Evolutionary conservation across 2,797 vertebrate species (phyloP).

Genomic region (Hyperoplus immaculatus): DNA sequence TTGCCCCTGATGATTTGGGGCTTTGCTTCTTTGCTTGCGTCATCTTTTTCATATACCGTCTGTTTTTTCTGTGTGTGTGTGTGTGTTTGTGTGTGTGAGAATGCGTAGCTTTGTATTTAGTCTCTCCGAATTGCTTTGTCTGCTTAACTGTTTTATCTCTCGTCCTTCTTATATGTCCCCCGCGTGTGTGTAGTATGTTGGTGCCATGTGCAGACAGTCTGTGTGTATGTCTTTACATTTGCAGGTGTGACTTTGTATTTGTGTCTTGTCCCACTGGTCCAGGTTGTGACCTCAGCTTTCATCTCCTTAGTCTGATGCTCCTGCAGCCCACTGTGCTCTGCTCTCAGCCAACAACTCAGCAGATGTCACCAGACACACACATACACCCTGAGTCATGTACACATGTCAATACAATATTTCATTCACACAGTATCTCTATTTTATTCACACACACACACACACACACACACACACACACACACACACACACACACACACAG

Average conservation of each 20-base stretch:
- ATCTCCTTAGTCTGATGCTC: conserved; percentile 78
- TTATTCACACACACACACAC: neutral
- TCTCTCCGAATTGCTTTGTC: conserved; percentile 42
- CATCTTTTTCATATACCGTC: conserved; percentile 28
- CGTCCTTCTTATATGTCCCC: conserved; percentile 48
- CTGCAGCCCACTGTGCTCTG: conserved; percentile 66
- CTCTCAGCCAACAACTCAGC: conserved; percentile 74
- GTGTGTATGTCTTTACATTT: conserved; percentile 27
- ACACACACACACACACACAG: conserved; percentile 14
- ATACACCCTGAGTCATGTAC: conserved; percentile 5
- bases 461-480: conserved; percentile 1
- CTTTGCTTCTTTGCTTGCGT: conserved; percentile 40
- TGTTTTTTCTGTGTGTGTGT: neutral
- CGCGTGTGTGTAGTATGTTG: conserved; percentile 22
- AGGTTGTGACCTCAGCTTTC: conserved; percentile 82
- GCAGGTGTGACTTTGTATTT: conserved; percentile 65
- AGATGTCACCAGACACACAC: conserved; percentile 78
- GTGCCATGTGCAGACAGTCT: conserved; percentile 6
- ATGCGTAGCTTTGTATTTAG: neutral
- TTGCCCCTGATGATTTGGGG: conserved; percentile 53
- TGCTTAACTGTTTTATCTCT: conserved; percentile 47
- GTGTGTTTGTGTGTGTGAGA: neutral
- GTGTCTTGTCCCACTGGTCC: conserved; percentile 76
- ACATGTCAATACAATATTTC: too few species aligned
- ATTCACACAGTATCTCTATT: too few species aligned